Evolutionary conservation across 2,888 invertebrate genomes (phyloP).

Genomic region (Drosophila neonasuta): DNA sequence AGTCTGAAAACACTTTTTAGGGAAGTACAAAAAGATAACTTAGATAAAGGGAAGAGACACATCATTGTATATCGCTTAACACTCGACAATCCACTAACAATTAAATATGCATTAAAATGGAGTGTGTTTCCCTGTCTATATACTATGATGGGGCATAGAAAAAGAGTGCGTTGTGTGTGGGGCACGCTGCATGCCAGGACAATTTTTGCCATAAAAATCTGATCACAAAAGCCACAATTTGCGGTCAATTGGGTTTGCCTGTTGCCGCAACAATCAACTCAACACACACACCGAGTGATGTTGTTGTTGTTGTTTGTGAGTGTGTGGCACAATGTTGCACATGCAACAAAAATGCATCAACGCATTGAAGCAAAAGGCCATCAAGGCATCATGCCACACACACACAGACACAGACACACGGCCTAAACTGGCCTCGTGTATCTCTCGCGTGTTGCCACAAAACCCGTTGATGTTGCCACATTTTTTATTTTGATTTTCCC

Average conservation of each 20-base stretch:
- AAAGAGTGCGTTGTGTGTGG: conserved; percentile 7
- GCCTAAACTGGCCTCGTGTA: conserved; percentile 34
- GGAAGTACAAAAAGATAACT: too few species aligned
- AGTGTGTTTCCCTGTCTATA: conserved; percentile 3
- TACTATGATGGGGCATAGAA: not conserved
- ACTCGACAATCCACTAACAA: conserved; percentile 6
- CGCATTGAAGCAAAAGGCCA: conserved; percentile 59
- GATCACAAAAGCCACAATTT: conserved; percentile 76
- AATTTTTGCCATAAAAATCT: conserved; percentile 64
- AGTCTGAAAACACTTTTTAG: not conserved
- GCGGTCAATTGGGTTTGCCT: conserved; percentile 75
- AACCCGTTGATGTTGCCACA: conserved; percentile 43
- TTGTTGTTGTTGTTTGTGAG: not conserved
- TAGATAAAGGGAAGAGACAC: not conserved
- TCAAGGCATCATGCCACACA: conserved; percentile 19
- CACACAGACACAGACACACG: conserved; percentile 3
- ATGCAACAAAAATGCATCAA: conserved; percentile 72
- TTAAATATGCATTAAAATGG: conserved; percentile 33
- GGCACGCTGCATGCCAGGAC: conserved; percentile 10
- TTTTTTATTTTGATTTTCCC: conserved; percentile 39
- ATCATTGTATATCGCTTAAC: not conserved
- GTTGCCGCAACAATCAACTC: conserved; percentile 73
- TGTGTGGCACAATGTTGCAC: conserved; percentile 55
- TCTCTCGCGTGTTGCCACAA: conserved; percentile 6
- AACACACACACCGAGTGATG: conserved; percentile 7